Percentiles rank a stretch among this genome's conserved stretches.
These are phyloP conservation scores for Eupsilia transversa DNA, from an alignment of 2,888 invertebrate genomes.

Conservation along the genomic window DNA sequence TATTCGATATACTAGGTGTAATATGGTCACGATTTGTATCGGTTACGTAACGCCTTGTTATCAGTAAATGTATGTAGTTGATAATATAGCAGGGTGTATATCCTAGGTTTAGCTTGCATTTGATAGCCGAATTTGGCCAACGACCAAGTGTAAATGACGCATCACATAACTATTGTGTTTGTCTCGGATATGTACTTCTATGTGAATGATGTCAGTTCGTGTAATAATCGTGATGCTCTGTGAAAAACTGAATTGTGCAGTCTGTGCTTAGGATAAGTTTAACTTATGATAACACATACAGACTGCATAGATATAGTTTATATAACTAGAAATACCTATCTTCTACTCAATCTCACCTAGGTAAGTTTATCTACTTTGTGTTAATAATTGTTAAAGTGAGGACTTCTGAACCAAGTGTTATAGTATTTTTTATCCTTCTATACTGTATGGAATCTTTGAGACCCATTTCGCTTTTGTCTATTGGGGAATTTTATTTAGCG, in stretches of 20 bases:
- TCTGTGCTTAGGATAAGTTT: slow-evolving; percentile 68
- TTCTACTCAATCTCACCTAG: slow-evolving; percentile 64
- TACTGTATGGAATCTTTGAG: slow-evolving; percentile 60
- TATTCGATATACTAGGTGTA: slow-evolving; percentile 51
- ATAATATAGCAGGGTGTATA: slow-evolving; percentile 58
- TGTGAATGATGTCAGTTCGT: slow-evolving; percentile 44
- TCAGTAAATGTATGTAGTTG: slow-evolving; percentile 52
- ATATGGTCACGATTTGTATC: slow-evolving; percentile 35
- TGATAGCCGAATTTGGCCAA: slow-evolving; percentile 62
- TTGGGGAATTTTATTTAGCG: slow-evolving; percentile 30
- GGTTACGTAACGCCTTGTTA: slow-evolving; percentile 58
- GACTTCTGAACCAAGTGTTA: slow-evolving; percentile 72
- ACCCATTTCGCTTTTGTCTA: slow-evolving; percentile 67
- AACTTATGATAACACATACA: slow-evolving; percentile 69
- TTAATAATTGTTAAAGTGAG: slow-evolving; percentile 67
- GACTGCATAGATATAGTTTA: slow-evolving; percentile 72
- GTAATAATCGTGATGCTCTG: slow-evolving; percentile 40
- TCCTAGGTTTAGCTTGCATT: slow-evolving; percentile 57
- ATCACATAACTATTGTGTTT: slow-evolving; percentile 54
- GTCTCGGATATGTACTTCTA: slow-evolving; percentile 49
- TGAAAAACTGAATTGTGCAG: slow-evolving; percentile 63
- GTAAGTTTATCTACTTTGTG: slow-evolving; percentile 65
- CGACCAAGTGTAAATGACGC: slow-evolving; percentile 65
- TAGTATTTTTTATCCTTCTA: slow-evolving; percentile 66
- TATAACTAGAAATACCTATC: slow-evolving; percentile 47